These are phyloP conservation scores for Lathronympha strigana DNA, from an alignment of 2,888 invertebrate genomes.

Conservation along the genomic window DNA sequence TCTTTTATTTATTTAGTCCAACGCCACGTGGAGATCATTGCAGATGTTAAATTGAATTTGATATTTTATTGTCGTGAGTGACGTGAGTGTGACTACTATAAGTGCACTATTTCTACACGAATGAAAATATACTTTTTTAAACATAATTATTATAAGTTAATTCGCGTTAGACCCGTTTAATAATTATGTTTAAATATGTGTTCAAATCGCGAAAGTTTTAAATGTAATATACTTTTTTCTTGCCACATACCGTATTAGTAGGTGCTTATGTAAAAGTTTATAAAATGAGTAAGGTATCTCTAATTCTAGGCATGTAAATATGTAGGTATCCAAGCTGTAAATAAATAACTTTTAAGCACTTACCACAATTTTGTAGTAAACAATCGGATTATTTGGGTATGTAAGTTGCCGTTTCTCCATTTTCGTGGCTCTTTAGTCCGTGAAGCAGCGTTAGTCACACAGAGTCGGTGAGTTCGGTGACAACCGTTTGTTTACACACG, in stretches of 20 bases:
- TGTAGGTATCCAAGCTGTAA: background rate
- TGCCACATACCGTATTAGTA: too few species aligned
- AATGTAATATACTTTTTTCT: too few species aligned
- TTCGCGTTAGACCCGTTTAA: too few species aligned
- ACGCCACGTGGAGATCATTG: background rate
- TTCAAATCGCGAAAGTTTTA: too few species aligned
- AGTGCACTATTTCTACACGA: too few species aligned
- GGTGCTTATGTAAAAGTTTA: too few species aligned
- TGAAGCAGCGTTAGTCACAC: conserved; percentile 12
- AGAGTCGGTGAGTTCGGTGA: conserved; percentile 8
- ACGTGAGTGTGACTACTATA: background rate
- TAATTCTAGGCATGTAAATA: background rate
- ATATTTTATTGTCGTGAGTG: background rate
- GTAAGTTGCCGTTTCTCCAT: conserved; percentile 16
- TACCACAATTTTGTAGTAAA: conserved; percentile 18
- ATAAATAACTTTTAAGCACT: conserved; percentile 11
- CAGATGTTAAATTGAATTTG: background rate
- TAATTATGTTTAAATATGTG: too few species aligned
- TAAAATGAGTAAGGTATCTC: too few species aligned
- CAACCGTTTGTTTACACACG: conserved; percentile 30
- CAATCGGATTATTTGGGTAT: background rate
- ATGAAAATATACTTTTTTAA: too few species aligned
- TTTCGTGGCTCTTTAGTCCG: background rate
- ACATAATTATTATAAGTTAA: too few species aligned
- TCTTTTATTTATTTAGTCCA: background rate